Conservation (phyloP, 2,888 invertebrate genomes). For the Spialia ferax region DNA sequence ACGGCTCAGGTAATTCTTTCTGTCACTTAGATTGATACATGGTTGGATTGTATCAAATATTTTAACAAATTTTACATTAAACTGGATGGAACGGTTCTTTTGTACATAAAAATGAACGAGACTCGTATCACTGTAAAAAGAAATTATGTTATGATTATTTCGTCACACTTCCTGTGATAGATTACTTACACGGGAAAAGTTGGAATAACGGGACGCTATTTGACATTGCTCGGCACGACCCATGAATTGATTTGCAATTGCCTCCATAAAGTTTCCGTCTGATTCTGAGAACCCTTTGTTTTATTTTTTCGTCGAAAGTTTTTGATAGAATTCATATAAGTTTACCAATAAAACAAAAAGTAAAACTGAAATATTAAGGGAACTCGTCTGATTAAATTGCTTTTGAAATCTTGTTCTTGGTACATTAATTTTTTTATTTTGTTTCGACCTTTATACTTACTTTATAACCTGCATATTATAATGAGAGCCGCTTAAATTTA, state of each 20-base stretch:
- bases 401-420: no score
- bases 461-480: no score
- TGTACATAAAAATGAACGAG: no score
- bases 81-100: background rate
- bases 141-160: background rate
- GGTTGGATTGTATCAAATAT: background rate
- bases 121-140: no score
- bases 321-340: background rate
- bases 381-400: background rate
- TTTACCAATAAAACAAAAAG: background rate
- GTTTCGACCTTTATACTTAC: no score
- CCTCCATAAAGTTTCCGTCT: background rate
- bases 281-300: constrained; percentile 1
- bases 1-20: background rate
- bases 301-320: constrained; percentile 4
- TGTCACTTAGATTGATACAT: background rate
- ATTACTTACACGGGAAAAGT: background rate
- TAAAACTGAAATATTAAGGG: no score
- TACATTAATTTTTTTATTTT: no score
- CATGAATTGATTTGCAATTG: constrained; percentile 2
- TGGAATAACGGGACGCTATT: background rate
- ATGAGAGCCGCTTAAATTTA: no score
- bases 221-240: constrained; percentile 4
- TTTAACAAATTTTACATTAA: background rate
- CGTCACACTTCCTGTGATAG: background rate